Evolutionary conservation across 1,140 invertebrate species (phyloP).

Genomic region (Drosophila kohkoa): DNA sequence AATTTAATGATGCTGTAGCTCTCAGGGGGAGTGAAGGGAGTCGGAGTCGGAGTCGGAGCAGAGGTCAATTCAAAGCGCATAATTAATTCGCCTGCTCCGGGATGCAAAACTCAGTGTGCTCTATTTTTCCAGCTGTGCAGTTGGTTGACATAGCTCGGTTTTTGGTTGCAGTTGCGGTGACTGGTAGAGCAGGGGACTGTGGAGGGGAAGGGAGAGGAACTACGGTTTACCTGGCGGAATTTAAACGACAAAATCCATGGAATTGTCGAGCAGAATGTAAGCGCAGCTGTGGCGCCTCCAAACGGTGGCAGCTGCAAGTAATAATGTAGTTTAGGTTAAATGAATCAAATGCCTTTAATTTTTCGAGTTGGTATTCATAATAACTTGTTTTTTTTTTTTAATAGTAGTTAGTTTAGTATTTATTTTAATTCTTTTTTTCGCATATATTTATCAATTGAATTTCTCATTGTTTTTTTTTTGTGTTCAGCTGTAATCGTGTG

Average conservation of each 20-base stretch:
- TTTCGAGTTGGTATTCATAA: conserved; percentile 25
- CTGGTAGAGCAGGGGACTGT: not conserved
- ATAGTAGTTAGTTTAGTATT: conserved; percentile 61
- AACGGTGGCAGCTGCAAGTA: conserved; percentile 69
- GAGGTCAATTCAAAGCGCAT: conserved; percentile 61
- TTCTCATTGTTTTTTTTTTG: conserved; percentile 33
- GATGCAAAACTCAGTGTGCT: not conserved
- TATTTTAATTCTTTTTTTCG: conserved; percentile 60
- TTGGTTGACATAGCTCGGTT: conserved; percentile 36
- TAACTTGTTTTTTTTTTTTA: conserved; percentile 26
- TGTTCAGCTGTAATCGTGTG: conserved; percentile 62
- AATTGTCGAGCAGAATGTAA: conserved; percentile 78
- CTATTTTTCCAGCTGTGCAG: conserved; percentile 30
- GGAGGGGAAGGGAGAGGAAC: not conserved
- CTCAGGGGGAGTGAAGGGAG: conserved; percentile 19
- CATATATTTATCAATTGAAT: conserved; percentile 74
- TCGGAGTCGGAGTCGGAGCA: not conserved
- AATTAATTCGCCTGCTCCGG: conserved; percentile 67
- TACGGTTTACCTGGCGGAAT: conserved; percentile 66
- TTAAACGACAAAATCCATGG: conserved; percentile 82
- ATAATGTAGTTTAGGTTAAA: conserved; percentile 42
- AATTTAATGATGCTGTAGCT: conserved; percentile 71
- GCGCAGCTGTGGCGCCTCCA: conserved; percentile 77
- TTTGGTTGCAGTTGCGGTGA: conserved; percentile 33
- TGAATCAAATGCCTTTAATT: conserved; percentile 15